These are phyloP conservation scores for Caenorhabditis sp. DNA, from an alignment of 2,888 invertebrate genomes.

Conservation along the genomic window DNA sequence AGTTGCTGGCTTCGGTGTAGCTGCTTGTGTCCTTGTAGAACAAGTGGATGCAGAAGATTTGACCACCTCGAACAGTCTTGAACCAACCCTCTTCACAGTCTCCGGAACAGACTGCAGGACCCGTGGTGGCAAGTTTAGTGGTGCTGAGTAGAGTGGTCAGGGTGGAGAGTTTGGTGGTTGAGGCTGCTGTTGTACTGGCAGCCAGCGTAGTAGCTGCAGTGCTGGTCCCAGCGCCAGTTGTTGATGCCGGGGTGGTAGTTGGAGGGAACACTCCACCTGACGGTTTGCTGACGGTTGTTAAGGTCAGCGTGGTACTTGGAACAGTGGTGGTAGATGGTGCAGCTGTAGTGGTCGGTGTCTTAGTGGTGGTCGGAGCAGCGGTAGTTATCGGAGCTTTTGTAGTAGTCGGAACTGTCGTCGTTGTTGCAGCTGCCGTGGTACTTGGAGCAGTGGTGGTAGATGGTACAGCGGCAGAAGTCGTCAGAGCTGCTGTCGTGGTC, in stretches of 20 bases:
- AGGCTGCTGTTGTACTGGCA: too few relatives aligned
- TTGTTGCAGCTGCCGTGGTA: not conserved
- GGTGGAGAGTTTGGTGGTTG: too few relatives aligned
- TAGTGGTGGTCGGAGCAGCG: not conserved
- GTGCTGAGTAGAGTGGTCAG: not conserved
- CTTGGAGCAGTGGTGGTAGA: not conserved
- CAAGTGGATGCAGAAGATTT: slow-evolving; percentile 22
- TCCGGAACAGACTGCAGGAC: not conserved
- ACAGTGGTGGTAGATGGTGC: too few relatives aligned
- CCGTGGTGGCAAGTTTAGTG: not conserved
- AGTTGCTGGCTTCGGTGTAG: slow-evolving; percentile 21
- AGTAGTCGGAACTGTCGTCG: not conserved
- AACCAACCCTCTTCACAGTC: slow-evolving; percentile 29
- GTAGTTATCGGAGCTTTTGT: not conserved
- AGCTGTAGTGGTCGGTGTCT: not conserved
- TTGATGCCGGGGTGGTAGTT: too few relatives aligned
- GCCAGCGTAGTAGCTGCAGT: too few relatives aligned
- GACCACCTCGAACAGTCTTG: slow-evolving; percentile 12
- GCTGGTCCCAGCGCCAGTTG: too few relatives aligned
- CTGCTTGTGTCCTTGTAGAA: slow-evolving; percentile 27
- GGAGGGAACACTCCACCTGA: too few relatives aligned
- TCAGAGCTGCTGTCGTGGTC: not conserved
- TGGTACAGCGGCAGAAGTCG: not conserved
- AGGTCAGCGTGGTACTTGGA: too few relatives aligned
- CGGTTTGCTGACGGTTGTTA: too few relatives aligned